Conservation (phyloP, 1,140 invertebrate species). For the Drosophila persimilis region DNA sequence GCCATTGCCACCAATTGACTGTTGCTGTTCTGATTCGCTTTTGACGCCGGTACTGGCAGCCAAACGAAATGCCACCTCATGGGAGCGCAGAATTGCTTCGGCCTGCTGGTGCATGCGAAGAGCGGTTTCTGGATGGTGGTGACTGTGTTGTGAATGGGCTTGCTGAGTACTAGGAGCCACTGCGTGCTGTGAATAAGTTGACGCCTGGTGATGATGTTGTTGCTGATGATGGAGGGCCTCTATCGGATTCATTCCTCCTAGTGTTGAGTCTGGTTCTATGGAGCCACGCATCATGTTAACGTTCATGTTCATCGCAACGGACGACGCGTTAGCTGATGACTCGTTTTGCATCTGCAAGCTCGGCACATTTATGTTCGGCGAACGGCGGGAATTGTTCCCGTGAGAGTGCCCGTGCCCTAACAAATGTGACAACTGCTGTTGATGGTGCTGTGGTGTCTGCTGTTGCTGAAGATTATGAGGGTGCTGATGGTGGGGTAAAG, state of each 20-base stretch:
- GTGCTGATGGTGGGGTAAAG: conserved; percentile 12
- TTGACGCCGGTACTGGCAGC: conserved; percentile 86
- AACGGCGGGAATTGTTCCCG: conserved; percentile 62
- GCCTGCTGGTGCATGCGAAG: conserved; percentile 89
- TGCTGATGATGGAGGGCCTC: conserved; percentile 85
- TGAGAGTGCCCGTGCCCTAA: conserved; percentile 65
- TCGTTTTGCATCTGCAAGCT: conserved; percentile 59
- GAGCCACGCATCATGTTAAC: conserved; percentile 77
- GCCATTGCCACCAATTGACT: conserved; percentile 11
- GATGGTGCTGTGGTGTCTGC: conserved; percentile 84
- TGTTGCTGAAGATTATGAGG: conserved; percentile 30
- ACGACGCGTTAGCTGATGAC: conserved; percentile 62
- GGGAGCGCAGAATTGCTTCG: conserved; percentile 91
- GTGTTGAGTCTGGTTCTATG: conserved; percentile 60
- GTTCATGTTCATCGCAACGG: conserved; percentile 57
- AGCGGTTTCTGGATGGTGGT: conserved; percentile 85
- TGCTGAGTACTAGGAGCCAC: conserved; percentile 84
- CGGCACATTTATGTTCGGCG: conserved; percentile 72
- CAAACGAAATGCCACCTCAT: conserved; percentile 91
- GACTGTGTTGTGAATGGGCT: conserved; percentile 47
- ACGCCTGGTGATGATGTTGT: conserved; percentile 83
- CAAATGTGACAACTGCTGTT: conserved; percentile 83
- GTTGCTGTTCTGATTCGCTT: conserved; percentile 44
- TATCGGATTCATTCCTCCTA: conserved; percentile 62
- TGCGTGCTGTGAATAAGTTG: conserved; percentile 65